Conservation (phyloP, 35 echinoderm and acorn worm species). For the Heliocidaris erythrogramma region DNA sequence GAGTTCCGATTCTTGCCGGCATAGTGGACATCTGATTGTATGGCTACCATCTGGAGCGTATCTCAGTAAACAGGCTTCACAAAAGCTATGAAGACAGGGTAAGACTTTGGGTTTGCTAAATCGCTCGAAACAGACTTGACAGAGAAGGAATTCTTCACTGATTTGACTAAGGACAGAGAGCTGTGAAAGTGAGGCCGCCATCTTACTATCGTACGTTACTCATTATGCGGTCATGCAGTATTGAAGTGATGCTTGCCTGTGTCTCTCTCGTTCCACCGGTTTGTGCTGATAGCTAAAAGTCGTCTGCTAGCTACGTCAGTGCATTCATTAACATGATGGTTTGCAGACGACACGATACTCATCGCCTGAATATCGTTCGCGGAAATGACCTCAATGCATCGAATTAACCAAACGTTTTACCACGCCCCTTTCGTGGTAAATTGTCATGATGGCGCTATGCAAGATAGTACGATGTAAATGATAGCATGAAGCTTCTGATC, state of each 20-base stretch:
- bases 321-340: conserved; percentile 21
- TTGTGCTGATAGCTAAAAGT: conserved; percentile 24
- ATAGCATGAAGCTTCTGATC: not conserved
- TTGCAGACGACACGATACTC: conserved; percentile 45
- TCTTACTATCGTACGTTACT: conserved; percentile 40
- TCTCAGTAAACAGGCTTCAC: conserved; percentile 85
- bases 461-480: not conserved
- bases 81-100: conserved; percentile 97
- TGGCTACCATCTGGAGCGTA: conserved; percentile 71
- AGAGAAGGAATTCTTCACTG: conserved; percentile 98
- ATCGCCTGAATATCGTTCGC: conserved; percentile 12
- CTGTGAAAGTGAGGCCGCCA: conserved; percentile 89
- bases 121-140: conserved; percentile 97
- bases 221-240: conserved; percentile 63
- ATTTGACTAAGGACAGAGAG: conserved; percentile 97
- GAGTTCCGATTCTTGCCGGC: conserved; percentile 88
- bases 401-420: not conserved
- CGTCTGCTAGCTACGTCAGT: conserved; percentile 20
- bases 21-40: conserved; percentile 86
- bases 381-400: conserved; percentile 48
- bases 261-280: conserved; percentile 8
- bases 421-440: conserved; percentile 18
- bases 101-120: conserved; percentile 97
- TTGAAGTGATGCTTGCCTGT: not conserved
- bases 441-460: conserved; percentile 17